A percentile compares a stretch with the other conserved stretches of the same genome.
Conservation (phyloP, 1,140 invertebrate species). For the Piezodorus guildinii region DNA sequence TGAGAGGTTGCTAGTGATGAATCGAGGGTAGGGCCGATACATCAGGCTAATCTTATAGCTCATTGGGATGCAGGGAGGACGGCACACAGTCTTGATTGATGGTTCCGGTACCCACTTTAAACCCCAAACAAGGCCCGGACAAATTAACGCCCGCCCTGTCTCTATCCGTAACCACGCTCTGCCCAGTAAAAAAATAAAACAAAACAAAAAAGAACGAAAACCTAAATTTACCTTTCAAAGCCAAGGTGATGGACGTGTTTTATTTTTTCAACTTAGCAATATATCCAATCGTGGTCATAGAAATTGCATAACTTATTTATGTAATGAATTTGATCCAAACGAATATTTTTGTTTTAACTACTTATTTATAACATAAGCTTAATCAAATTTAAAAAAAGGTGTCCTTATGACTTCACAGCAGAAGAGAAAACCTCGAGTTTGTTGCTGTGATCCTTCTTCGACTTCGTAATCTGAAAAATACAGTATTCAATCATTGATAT, state of each 20-base stretch:
- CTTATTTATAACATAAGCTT: too few relatives aligned
- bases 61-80: constrained; percentile 8
- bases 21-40: constrained; percentile 1
- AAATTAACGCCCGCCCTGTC: constrained; percentile 13
- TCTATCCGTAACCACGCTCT: constrained; percentile 11
- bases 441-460: too few relatives aligned
- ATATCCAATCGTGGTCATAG: too few relatives aligned
- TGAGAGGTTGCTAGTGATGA: background rate
- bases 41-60: constrained; percentile 12
- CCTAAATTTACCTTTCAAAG: constrained; percentile 12
- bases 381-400: too few relatives aligned
- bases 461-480: too few relatives aligned
- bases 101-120: constrained; percentile 1
- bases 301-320: too few relatives aligned
- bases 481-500: too few relatives aligned
- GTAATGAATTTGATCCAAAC: too few relatives aligned
- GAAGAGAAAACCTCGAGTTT: too few relatives aligned
- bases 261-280: background rate
- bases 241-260: constrained; percentile 12
- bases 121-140: constrained; percentile 14
- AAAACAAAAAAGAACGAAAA: background rate
- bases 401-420: too few relatives aligned
- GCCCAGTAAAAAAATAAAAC: background rate
- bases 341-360: too few relatives aligned
- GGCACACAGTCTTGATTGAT: constrained; percentile 14